These are phyloP conservation scores for Heliangelus exortis DNA, from an alignment of 2,797 vertebrate species.

Conservation along the genomic window DNA sequence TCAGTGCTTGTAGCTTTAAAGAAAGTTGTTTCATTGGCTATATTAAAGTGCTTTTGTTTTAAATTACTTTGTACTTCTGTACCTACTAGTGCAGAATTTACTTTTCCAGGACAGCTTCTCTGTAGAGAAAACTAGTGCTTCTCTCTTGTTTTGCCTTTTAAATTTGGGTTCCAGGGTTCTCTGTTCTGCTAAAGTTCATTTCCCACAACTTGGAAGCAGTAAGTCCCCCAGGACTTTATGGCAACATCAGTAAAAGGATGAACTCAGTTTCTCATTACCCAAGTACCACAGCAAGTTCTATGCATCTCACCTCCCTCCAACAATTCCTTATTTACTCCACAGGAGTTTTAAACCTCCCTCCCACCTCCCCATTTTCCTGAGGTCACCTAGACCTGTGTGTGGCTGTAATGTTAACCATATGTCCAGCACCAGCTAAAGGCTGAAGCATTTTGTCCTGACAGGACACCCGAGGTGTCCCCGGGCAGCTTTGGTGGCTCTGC, in stretches of 20 bases:
- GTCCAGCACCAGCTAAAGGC: neutral
- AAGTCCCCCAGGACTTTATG: conserved; percentile 18
- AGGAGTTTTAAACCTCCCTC: neutral
- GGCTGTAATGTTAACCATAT: neutral
- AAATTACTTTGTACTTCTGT: neutral
- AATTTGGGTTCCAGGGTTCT: conserved; percentile 12
- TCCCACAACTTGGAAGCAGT: conserved; percentile 17
- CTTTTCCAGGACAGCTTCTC: neutral
- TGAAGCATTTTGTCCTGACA: conserved; percentile 63
- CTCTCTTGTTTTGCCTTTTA: neutral
- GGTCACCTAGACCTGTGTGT: neutral
- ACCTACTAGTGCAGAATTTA: neutral
- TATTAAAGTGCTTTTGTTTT: neutral
- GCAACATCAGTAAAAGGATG: conserved; percentile 12
- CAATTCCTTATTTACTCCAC: neutral
- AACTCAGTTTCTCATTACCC: neutral
- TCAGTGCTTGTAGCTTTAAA: neutral
- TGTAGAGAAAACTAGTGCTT: neutral
- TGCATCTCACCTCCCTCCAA: neutral
- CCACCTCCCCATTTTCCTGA: neutral
- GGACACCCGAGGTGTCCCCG: conserved; percentile 66
- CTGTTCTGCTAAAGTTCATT: neutral
- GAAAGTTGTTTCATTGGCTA: neutral
- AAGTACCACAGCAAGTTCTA: neutral
- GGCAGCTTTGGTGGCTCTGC: conserved; percentile 35